These are phyloP conservation scores for Mustelus asterias DNA, from an alignment of 2,113 vertebrate species.

Conservation along the genomic window DNA sequence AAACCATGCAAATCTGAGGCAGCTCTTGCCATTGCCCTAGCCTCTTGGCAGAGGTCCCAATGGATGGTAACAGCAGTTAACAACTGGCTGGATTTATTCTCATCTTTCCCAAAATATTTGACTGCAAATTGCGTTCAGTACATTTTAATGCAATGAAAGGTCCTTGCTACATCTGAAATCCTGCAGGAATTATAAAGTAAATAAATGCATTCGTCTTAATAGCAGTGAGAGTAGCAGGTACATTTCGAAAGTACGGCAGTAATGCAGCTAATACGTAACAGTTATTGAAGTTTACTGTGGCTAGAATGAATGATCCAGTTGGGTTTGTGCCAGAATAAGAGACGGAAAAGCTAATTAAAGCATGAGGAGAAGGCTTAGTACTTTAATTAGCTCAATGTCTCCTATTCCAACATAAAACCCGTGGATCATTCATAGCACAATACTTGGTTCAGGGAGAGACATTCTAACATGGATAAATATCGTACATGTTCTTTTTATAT, in stretches of 20 bases:
- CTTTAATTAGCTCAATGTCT: constrained; percentile 8
- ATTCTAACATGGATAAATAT: neutral
- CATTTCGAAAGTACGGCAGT: constrained; percentile 10
- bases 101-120: neutral
- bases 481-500: neutral
- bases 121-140: neutral
- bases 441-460: neutral
- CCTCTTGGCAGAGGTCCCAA: neutral
- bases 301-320: constrained; percentile 1
- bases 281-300: constrained; percentile 20
- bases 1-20: constrained; percentile 42
- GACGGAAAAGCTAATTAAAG: constrained; percentile 30
- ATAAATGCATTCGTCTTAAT: neutral
- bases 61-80: neutral
- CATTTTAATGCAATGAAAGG: neutral
- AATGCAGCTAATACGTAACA: constrained; percentile 21
- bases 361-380: neutral
- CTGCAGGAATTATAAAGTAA: neutral
- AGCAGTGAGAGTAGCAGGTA: constrained; percentile 2
- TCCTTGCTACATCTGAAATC: neutral
- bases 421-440: neutral
- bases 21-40: neutral
- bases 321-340: constrained; percentile 18
- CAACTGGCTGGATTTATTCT: neutral
- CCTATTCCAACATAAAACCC: neutral